A percentile compares a stretch with the other conserved stretches of the same genome.
Evolutionary conservation across 2,888 invertebrate species (phyloP).

Genomic region (Machimus atricapillus): DNA sequence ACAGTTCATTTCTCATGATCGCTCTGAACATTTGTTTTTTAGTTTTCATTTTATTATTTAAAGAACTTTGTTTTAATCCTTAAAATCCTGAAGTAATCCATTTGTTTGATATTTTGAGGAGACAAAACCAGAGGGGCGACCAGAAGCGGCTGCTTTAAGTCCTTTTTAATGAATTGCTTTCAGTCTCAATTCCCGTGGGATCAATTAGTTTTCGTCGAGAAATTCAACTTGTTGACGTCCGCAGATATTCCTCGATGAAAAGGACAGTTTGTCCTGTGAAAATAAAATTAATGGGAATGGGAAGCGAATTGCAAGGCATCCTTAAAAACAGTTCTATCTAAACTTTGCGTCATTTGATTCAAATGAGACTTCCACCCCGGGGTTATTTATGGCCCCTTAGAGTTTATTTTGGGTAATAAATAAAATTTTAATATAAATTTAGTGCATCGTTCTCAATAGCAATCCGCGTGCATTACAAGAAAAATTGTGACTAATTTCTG

Average conservation of each 20-base stretch:
- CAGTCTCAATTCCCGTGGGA: constrained; percentile 12
- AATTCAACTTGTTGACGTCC: background rate
- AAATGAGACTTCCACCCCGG: background rate
- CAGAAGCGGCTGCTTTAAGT: constrained; percentile 1
- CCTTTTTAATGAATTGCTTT: constrained; percentile 6
- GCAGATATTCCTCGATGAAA: background rate
- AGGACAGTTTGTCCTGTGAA: background rate
- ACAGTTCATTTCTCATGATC: background rate
- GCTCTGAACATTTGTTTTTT: background rate
- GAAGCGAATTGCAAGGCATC: background rate
- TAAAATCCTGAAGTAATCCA: background rate
- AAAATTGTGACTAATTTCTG: background rate
- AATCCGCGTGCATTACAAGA: background rate
- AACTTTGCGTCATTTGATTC: background rate
- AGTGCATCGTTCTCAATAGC: constrained; percentile 21
- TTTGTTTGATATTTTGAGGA: background rate
- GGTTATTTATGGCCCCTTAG: background rate
- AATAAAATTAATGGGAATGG: background rate
- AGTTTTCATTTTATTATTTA: background rate
- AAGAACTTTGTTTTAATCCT: background rate
- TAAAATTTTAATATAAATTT: background rate
- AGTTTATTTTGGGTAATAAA: background rate
- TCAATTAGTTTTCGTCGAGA: constrained; percentile 36
- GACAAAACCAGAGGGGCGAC: background rate
- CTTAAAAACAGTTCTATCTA: background rate